phyloP scores from a whole-genome alignment of 2,888 invertebrate genomes.

The Chouioia cunea region DNA sequence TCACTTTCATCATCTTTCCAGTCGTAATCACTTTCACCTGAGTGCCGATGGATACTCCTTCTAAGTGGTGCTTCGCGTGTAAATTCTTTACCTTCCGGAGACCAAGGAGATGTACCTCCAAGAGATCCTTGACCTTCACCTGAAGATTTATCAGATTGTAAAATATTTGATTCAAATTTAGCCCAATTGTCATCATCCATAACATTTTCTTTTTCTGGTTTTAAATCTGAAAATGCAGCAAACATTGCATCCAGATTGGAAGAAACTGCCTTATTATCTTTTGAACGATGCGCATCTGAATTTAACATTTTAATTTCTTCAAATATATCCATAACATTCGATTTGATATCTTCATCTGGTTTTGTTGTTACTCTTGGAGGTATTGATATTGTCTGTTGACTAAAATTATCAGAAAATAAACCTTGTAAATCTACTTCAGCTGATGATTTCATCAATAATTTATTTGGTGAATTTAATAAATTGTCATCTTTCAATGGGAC shows the following conservation, averaged over 20 bases:
- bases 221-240: constrained; percentile 57
- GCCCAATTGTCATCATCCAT: constrained; percentile 66
- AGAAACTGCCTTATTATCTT: constrained; percentile 41
- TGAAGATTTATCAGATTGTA: constrained; percentile 61
- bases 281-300: constrained; percentile 51
- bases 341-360: constrained; percentile 56
- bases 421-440: constrained; percentile 62
- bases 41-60: constrained; percentile 63
- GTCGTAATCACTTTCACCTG: constrained; percentile 67
- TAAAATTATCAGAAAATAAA: constrained; percentile 59
- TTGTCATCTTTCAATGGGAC: constrained; percentile 42
- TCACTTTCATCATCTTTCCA: constrained; percentile 68
- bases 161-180: constrained; percentile 64
- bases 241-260: constrained; percentile 63
- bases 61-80: constrained; percentile 61
- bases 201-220: constrained; percentile 52
- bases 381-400: constrained; percentile 47
- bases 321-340: constrained; percentile 62
- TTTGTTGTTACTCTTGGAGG: constrained; percentile 51
- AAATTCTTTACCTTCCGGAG: constrained; percentile 80
- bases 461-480: constrained; percentile 45
- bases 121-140: constrained; percentile 61
- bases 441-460: constrained; percentile 46
- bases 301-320: constrained; percentile 66
- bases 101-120: constrained; percentile 78